These are phyloP conservation scores for Pangasianodon hypophthalmus DNA, from an alignment of 2,113 vertebrate species.

Conservation along the genomic window DNA sequence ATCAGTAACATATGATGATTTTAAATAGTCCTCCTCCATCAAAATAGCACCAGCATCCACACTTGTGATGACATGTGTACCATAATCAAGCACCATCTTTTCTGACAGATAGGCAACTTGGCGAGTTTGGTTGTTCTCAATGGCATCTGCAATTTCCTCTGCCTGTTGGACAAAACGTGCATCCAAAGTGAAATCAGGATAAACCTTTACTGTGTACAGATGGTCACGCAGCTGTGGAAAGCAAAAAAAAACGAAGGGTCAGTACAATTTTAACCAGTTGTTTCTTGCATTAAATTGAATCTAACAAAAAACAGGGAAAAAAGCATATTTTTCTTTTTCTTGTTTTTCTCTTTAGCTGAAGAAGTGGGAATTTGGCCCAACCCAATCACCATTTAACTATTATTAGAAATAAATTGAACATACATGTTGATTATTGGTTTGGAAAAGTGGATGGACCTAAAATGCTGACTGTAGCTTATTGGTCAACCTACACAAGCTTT, in stretches of 20 bases:
- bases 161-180: slow-evolving; percentile 75
- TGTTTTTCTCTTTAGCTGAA: neutral
- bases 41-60: slow-evolving; percentile 78
- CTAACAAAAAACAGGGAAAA: neutral
- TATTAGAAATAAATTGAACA: neutral
- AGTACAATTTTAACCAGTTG: neutral
- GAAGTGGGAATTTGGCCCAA: neutral
- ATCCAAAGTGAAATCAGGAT: slow-evolving; percentile 77
- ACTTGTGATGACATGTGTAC: slow-evolving; percentile 83
- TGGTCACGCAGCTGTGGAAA: slow-evolving; percentile 80
- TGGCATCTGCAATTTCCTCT: slow-evolving; percentile 75
- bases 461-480: neutral
- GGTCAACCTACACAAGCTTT: neutral
- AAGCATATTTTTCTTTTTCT: neutral
- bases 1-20: slow-evolving; percentile 74
- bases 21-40: slow-evolving; percentile 85
- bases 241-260: neutral
- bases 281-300: neutral
- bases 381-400: neutral
- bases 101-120: slow-evolving; percentile 80
- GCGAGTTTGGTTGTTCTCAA: slow-evolving; percentile 87
- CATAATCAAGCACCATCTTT: slow-evolving; percentile 83
- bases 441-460: neutral
- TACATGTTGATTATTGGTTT: neutral
- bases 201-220: slow-evolving; percentile 80